Base-by-base conservation (phyloP, 92 coral and sea anemone species). In the Montipora capitata region DNA sequence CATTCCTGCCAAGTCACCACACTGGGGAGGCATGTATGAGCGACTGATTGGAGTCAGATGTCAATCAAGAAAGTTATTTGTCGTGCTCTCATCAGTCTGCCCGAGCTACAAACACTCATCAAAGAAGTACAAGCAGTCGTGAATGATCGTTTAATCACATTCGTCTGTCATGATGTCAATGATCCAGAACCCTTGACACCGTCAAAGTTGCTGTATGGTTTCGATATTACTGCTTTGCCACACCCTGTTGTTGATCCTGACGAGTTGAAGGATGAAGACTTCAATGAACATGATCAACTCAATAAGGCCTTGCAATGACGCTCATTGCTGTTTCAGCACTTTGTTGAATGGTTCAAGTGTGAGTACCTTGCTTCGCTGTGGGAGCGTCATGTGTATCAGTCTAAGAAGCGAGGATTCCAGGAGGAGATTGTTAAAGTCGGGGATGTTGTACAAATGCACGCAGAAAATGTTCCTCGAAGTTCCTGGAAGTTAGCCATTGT, bases 321-420 rank as follows among this genome's bases (percentile, higher is more conserved):
- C n/a, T 8, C 80, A 1, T 87, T 81, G 42, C 65, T 87, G 56
- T 68, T 68, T 20, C 66, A 80, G 17, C 63, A 79, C 44, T 87
- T 86, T 70, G 89, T 78, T 0, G 8, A 59, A 59, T 0, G 65
- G 4, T 59, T 59, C n/a, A 59, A 59, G 65, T 10, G 35, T 43
- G 91, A 87, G 54, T 87, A 87, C 72, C 81, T 87, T 15, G 79
- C 91, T 71, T 76, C 82, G 11, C 91, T 81, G 66, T 72, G 89
- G 6, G 89, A 87, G 66, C 70, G 81, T 79, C 89, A 81, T 43
- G 52, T 52, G 18, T 87, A 82, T 72, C 91, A 87, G 39, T 86
- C 82, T 48, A 87, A 87, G 81, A 86, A 80, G 48, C 35, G 84
- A 84, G 68, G 48, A 51, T 66, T 51, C 10, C 79, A 27, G 51